Percentiles rank a stretch among this genome's conserved stretches.
Conservation (phyloP, 1,140 invertebrate species). For the Vanessa atalanta region DNA sequence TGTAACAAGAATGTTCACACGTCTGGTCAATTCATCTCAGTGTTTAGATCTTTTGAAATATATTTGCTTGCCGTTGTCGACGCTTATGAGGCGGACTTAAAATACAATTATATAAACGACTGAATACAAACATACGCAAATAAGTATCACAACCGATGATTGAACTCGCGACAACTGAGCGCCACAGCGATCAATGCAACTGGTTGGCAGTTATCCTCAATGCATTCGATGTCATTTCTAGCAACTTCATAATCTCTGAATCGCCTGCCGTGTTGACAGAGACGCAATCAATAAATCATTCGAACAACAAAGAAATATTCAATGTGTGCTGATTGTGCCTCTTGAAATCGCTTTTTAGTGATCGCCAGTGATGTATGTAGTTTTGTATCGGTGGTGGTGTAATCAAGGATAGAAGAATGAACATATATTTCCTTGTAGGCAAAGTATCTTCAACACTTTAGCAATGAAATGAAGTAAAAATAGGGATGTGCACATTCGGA, state of each 20-base stretch:
- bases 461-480: too few relatives aligned
- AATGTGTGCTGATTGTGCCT: slow-evolving; percentile 80
- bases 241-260: neutral
- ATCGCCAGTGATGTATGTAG: slow-evolving; percentile 54
- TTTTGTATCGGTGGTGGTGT: slow-evolving; percentile 3
- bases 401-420: slow-evolving; percentile 2
- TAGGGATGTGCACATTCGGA: too few relatives aligned
- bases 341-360: slow-evolving; percentile 74
- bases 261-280: slow-evolving; percentile 74
- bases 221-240: slow-evolving; percentile 5
- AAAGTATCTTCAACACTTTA: neutral
- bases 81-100: too few relatives aligned
- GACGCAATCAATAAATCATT: slow-evolving; percentile 80
- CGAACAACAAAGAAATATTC: slow-evolving; percentile 73
- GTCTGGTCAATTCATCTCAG: too few relatives aligned
- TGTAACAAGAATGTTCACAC: too few relatives aligned
- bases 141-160: too few relatives aligned
- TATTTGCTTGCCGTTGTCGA: too few relatives aligned
- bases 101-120: too few relatives aligned
- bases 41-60: too few relatives aligned
- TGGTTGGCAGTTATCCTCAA: neutral
- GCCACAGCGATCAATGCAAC: too few relatives aligned
- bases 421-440: neutral
- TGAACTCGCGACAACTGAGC: too few relatives aligned
- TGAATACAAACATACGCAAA: too few relatives aligned